Base-by-base conservation (phyloP, 2,797 vertebrate genomes). In the Macropodus opercularis region DNA sequence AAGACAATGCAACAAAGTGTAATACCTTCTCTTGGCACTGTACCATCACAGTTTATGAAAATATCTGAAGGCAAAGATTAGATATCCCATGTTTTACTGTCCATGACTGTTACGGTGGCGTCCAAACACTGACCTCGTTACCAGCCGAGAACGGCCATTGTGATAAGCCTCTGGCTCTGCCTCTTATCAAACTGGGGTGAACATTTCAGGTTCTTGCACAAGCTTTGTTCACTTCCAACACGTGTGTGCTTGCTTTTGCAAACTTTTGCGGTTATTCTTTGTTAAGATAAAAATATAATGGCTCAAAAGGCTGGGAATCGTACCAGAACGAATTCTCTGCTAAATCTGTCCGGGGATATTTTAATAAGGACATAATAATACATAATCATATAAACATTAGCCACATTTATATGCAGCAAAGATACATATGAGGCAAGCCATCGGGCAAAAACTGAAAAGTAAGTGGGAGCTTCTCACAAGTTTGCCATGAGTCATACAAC, bases 151-250 rank as follows among this genome's bases (percentile, higher is more conserved):
- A 66, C 55, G 58, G 64, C 36, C 35, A 63, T 29, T 56, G 40
- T 54, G 80, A 81, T 85, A 84, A 81, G 76, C 61, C 39, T 40
- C 42, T 9, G 39, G 27, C 44, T 57, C 52, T 63, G 41, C 61
- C n/a, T 55, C 77, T 72, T 81, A 79, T 80, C 78, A 72, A 39
- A 39, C 56, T 52, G 57, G 43, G 58, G 48, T 64, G 63, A 80
- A 59, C 53, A 64, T 88, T 90, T 77, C 86, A 87, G 58, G 27
- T 36, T 64, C 64, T 91, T 92, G 88, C 88, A 76, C 90, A 90
- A 92, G 85, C 78, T 68, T 40, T 21, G 64, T 61, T 71, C 69
- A 69, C 52, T 80, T 83, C 69, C 44, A 46, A 40, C 58, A 52
- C 27, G 24, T 55, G 59, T 52, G 38, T 49, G 55, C 77, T 51